Percentiles rank a stretch among this genome's conserved stretches.
Conservation (phyloP, 2,888 invertebrate species). For the Synergus itoensis region DNA sequence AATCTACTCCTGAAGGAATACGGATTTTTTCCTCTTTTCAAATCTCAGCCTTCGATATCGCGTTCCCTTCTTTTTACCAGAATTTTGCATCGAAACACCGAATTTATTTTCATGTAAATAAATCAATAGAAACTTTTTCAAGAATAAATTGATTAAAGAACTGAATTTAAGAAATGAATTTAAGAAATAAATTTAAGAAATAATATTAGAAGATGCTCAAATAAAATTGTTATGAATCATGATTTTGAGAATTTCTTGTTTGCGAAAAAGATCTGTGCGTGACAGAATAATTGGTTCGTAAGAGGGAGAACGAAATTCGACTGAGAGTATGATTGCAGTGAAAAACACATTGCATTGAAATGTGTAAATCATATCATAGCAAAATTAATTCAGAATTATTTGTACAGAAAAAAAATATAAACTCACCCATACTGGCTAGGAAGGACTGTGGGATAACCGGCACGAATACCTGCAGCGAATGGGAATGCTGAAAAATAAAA, state of each 20-base stretch:
- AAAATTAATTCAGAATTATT: constrained; percentile 43
- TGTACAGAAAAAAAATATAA: constrained; percentile 55
- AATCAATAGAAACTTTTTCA: constrained; percentile 43
- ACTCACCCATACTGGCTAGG: constrained; percentile 94
- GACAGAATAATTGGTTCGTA: constrained; percentile 14
- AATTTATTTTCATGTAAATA: neutral
- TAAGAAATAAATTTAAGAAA: constrained; percentile 3
- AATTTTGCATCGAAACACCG: constrained; percentile 1
- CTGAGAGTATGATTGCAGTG: constrained; percentile 38
- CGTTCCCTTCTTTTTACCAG: constrained; percentile 29
- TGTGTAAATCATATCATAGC: constrained; percentile 24
- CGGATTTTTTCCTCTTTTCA: neutral
- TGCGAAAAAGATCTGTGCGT: neutral
- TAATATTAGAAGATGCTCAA: neutral
- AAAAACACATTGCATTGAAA: constrained; percentile 31
- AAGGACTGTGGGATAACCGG: constrained; percentile 88
- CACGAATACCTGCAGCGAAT: constrained; percentile 86
- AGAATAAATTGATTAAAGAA: constrained; percentile 11
- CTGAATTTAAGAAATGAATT: constrained; percentile 11
- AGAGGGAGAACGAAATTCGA: constrained; percentile 38
- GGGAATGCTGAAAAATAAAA: constrained; percentile 81
- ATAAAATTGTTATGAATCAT: constrained; percentile 8
- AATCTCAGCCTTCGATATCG: constrained; percentile 36
- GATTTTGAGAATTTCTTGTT: neutral
- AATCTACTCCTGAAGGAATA: constrained; percentile 21